These are phyloP conservation scores for Pungitius pungitius DNA, from an alignment of 2,113 vertebrate genomes.

Conservation along the genomic window DNA sequence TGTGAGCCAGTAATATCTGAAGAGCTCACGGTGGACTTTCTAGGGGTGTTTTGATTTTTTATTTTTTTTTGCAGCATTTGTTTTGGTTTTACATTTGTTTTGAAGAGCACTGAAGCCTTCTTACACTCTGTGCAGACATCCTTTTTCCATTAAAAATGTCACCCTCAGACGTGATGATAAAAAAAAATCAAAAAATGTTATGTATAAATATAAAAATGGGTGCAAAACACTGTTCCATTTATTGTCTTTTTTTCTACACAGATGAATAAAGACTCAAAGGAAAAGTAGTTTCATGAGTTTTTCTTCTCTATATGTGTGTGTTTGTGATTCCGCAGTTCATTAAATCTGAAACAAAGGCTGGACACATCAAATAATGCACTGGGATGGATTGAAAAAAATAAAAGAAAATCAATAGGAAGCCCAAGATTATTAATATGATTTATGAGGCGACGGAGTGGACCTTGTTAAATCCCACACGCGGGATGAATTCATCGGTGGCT, in stretches of 20 bases:
- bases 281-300: constrained; percentile 41
- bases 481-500: constrained; percentile 61
- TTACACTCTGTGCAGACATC: constrained; percentile 68
- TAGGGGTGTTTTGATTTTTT: not conserved
- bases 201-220: constrained; percentile 76
- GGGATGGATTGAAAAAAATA: constrained; percentile 40
- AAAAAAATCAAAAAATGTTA: constrained; percentile 71
- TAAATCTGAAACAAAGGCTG: constrained; percentile 50
- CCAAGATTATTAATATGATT: constrained; percentile 67
- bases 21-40: constrained; percentile 48
- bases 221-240: constrained; percentile 67
- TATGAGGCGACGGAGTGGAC: constrained; percentile 36
- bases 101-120: constrained; percentile 61
- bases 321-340: constrained; percentile 43
- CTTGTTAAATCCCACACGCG: constrained; percentile 70
- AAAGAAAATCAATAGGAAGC: constrained; percentile 56
- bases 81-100: constrained; percentile 22
- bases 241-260: constrained; percentile 76
- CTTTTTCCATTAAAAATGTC: constrained; percentile 59
- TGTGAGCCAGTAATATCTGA: constrained; percentile 49
- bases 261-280: constrained; percentile 76
- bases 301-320: constrained; percentile 22
- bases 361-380: constrained; percentile 48
- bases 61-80: constrained; percentile 24
- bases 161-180: constrained; percentile 68